Conservation (phyloP, 2,888 invertebrate genomes). For the Lysandra coridon region DNA sequence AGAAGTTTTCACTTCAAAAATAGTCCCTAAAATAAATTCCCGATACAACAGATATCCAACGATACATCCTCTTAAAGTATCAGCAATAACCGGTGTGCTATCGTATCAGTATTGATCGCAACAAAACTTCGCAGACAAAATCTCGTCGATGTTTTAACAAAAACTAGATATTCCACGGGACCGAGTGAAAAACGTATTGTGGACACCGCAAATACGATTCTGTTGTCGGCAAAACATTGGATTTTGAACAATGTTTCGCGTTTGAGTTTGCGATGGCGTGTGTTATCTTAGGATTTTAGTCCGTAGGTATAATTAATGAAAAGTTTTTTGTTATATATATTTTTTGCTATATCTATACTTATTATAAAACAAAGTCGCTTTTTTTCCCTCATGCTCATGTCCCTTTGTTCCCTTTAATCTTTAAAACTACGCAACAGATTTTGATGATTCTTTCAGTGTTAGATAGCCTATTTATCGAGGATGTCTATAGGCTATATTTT, state of each 20-base stretch:
- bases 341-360: too few relatives aligned
- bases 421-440: too few relatives aligned
- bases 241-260: not conserved
- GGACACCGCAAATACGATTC: not conserved
- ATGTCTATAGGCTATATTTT: too few relatives aligned
- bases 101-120: conserved; percentile 15
- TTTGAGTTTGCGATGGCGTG: not conserved
- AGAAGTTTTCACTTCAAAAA: too few relatives aligned
- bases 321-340: too few relatives aligned
- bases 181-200: conserved; percentile 16
- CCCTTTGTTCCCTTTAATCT: too few relatives aligned
- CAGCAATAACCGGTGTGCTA: not conserved
- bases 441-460: too few relatives aligned
- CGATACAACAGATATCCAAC: not conserved
- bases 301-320: too few relatives aligned
- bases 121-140: conserved; percentile 5
- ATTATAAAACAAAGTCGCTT: too few relatives aligned
- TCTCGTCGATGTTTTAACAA: conserved; percentile 11
- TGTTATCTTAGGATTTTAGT: not conserved
- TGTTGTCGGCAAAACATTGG: not conserved
- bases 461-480: too few relatives aligned
- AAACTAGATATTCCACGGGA: conserved; percentile 3
- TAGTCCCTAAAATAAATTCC: not conserved
- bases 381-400: too few relatives aligned
- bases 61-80: not conserved